Evolutionary conservation across 1,140 invertebrate species (phyloP).

Genomic region (Drosophila obscura): DNA sequence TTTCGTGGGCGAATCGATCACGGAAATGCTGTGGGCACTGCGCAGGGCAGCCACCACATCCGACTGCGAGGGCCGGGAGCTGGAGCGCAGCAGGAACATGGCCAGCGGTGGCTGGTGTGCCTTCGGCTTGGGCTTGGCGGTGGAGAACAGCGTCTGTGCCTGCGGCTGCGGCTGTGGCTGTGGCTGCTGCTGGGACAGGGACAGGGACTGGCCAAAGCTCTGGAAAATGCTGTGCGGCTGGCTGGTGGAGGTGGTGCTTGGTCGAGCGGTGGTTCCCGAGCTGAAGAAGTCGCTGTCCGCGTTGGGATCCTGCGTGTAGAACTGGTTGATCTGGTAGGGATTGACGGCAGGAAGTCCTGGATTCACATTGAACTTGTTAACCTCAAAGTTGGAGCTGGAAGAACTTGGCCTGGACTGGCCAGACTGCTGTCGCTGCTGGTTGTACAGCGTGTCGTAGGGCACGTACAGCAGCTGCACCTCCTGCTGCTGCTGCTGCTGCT

Average conservation of each 20-base stretch:
- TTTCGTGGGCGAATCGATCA: conserved; percentile 88
- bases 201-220: conserved; percentile 53
- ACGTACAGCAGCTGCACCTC: conserved; percentile 92
- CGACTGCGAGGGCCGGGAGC: conserved; percentile 85
- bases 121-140: conserved; percentile 85
- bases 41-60: conserved; percentile 89
- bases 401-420: not conserved
- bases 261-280: conserved; percentile 51
- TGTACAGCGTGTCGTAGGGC: conserved; percentile 89
- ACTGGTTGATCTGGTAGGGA: conserved; percentile 80
- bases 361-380: conserved; percentile 83
- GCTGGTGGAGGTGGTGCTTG: conserved; percentile 77
- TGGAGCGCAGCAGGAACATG: conserved; percentile 88
- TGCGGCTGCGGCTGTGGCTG: conserved; percentile 31
- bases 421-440: conserved; percentile 83
- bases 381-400: conserved; percentile 60
- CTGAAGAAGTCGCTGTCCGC: conserved; percentile 59
- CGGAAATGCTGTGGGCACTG: conserved; percentile 89
- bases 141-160: conserved; percentile 51
- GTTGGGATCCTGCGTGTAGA: conserved; percentile 78
- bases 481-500: conserved; percentile 86
- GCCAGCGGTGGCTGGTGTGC: conserved; percentile 92
- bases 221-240: conserved; percentile 84
- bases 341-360: conserved; percentile 63
- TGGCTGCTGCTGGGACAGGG: conserved; percentile 26